Evolutionary conservation across 2,888 invertebrate genomes (phyloP).

Genomic region (Callinectes sapidus): DNA sequence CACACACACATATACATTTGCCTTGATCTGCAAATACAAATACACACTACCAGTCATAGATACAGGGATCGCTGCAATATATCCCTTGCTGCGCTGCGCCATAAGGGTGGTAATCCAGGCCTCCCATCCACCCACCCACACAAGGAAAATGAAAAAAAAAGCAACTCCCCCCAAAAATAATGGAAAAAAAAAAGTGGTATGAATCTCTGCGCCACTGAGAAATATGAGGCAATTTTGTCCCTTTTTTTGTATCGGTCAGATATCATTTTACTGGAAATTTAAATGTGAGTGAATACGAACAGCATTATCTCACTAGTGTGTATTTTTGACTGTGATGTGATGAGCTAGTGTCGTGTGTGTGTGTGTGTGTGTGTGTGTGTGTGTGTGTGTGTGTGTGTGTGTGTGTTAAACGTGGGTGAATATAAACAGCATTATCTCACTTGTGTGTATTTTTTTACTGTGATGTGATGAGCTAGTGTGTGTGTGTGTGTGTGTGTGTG

Average conservation of each 20-base stretch:
- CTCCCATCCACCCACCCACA: not conserved
- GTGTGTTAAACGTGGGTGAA: not conserved
- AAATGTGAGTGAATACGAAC: not conserved
- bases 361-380: not conserved
- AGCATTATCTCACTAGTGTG: not conserved
- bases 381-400: no score
- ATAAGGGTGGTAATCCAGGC: not conserved
- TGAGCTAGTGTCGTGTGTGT: not conserved
- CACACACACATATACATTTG: not conserved
- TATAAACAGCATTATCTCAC: not conserved
- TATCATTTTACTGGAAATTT: not conserved
- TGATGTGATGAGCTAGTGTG: not conserved
- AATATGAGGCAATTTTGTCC: not conserved
- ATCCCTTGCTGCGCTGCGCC: not conserved
- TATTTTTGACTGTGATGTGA: not conserved
- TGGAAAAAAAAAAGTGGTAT: not conserved
- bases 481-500: not conserved
- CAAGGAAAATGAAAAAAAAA: not conserved
- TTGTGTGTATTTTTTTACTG: not conserved
- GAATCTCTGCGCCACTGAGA: not conserved
- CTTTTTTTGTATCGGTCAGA: not conserved
- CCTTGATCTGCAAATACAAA: not conserved
- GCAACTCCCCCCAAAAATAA: not conserved
- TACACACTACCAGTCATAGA: not conserved
- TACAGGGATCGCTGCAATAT: not conserved